phyloP scores from a whole-genome alignment of 2,113 vertebrate genomes.

The Hemichromis elongatus region DNA sequence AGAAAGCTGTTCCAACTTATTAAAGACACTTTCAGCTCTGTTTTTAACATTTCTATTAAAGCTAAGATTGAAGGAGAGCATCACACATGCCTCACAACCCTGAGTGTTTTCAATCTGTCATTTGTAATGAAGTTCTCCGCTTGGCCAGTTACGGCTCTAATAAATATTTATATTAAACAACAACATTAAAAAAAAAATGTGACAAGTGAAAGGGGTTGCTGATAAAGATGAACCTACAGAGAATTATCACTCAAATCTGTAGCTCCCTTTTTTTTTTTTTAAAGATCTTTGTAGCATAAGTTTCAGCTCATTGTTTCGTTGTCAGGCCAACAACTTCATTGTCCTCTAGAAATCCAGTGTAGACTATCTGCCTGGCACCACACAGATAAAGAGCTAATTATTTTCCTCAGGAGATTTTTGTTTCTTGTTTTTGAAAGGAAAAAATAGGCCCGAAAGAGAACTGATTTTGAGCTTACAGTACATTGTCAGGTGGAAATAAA shows the following conservation, averaged over 20 bases:
- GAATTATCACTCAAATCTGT: background rate
- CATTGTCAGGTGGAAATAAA: background rate
- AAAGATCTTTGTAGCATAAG: background rate
- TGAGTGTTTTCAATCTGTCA: background rate
- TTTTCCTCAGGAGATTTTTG: background rate
- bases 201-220: background rate
- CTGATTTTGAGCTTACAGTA: background rate
- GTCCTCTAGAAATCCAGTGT: background rate
- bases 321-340: background rate
- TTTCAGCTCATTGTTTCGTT: background rate
- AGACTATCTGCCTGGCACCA: background rate
- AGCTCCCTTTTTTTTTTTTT: background rate
- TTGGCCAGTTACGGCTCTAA: background rate
- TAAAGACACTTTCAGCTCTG: background rate
- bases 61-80: background rate
- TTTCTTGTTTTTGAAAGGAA: background rate
- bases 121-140: background rate
- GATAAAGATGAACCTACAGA: background rate
- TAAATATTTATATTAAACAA: background rate
- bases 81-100: background rate
- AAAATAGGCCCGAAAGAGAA: background rate
- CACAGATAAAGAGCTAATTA: background rate
- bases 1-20: background rate
- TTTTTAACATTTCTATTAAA: constrained; percentile 9
- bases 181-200: background rate